Evolutionary conservation across 2,888 invertebrate genomes (phyloP), one percentile per base, ranked within the genome.

Genomic region (Erebia ligea): DNA sequence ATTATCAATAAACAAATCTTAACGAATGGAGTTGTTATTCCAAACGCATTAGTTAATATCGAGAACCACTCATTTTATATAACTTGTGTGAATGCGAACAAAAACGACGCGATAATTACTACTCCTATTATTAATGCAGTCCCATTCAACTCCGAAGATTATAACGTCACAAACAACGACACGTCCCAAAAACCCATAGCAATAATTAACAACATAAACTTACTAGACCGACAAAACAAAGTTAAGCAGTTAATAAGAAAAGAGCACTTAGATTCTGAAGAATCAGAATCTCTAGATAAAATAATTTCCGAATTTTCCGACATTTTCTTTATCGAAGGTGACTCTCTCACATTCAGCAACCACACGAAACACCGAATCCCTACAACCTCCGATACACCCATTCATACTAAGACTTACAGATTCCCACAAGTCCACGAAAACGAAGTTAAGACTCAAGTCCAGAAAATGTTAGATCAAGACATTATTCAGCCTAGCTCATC

Each of bases 321-420:
- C 50, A 76, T 80, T 56, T 80, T 79, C 52, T 76, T 73, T 40
- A 65, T 72, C 0, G 76, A 77, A 72, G 76, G 73, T 4, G 75
- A 77, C 9, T 34, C 66, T 4, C 70, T 82, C 48, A 76, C 79
- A 56, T 76, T 75, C 57, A 81, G 78, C 4, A 79, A 77, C 72
- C 73, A 77, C 11, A 74, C 76, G 1, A 78, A 76, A 69, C 82
- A 80, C 70, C 19, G 48, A 25, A 83, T 83, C 57, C 67, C 68
- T 17, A 80, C 80, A 0, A 79, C 75, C n/a, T 70, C 74, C n/a
- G 75, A 79, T 8, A 67, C 57, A 13, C 82, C 82, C 13, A 76
- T 82, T 21, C 71, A 80, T 61, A 74, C 77, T 6, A 82, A 81
- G 73, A 75, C 78, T 2, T 82, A 82, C 67, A 64, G 82, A 64